Conservation (phyloP, 2,797 vertebrate species). For the Urophycis tenuis region DNA sequence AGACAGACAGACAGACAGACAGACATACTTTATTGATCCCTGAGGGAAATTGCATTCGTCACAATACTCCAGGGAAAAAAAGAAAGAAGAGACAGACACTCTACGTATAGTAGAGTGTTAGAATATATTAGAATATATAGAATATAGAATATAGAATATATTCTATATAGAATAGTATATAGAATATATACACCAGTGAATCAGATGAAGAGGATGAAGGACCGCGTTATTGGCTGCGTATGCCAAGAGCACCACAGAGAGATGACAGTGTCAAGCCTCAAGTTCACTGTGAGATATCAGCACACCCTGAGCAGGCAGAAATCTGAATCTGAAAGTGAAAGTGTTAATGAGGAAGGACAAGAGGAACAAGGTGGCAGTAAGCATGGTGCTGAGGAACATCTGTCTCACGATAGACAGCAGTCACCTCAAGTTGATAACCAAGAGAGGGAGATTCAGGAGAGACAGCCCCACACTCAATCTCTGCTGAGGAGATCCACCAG, state of each 20-base stretch:
- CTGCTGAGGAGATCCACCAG: constrained; percentile 12
- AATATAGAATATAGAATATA: too few species aligned
- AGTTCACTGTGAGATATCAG: neutral
- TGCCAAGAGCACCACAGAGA: too few species aligned
- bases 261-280: neutral
- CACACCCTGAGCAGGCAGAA: neutral
- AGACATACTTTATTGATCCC: too few species aligned
- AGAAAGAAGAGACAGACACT: too few species aligned
- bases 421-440: neutral
- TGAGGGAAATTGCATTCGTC: too few species aligned
- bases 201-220: constrained; percentile 11
- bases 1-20: too few species aligned
- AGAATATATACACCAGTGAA: too few species aligned
- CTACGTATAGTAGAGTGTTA: too few species aligned
- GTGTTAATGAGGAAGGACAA: neutral
- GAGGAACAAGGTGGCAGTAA: neutral
- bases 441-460: neutral
- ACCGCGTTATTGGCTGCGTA: neutral
- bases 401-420: neutral
- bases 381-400: neutral
- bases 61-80: too few species aligned
- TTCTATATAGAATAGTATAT: too few species aligned
- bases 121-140: too few species aligned
- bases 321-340: neutral
- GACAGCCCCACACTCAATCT: neutral